Evolutionary conservation across 2,113 vertebrate genomes (phyloP).

Genomic region (Oncorhynchus tshawytscha): DNA sequence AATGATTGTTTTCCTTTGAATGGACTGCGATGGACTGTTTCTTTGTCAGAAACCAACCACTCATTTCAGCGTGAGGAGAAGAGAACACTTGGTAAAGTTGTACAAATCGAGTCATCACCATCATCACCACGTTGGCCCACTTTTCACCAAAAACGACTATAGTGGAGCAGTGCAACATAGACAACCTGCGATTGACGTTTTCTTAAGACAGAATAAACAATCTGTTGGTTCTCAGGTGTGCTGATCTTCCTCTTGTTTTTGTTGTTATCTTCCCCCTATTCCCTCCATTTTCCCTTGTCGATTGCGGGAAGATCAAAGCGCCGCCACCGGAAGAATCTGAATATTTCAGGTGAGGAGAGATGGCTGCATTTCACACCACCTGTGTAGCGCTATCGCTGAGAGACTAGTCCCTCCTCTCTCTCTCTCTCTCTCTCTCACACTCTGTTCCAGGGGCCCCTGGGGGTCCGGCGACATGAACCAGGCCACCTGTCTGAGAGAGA

Average conservation of each 20-base stretch:
- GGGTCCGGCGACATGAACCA: conserved; percentile 69
- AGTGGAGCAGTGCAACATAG: conserved; percentile 46
- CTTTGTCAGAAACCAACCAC: conserved; percentile 33
- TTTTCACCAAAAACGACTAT: conserved; percentile 55
- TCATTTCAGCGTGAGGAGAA: conserved; percentile 54
- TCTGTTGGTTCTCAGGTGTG: conserved; percentile 79
- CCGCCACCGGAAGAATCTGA: conserved; percentile 71
- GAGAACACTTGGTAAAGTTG: conserved; percentile 13
- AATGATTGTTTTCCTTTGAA: no score
- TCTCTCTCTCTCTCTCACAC: conserved; percentile 67
- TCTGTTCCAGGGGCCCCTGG: conserved; percentile 64
- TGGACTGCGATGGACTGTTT: conserved; percentile 2
- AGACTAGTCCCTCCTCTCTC: conserved; percentile 59
- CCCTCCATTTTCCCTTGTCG: conserved; percentile 60
- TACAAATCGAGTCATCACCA: conserved; percentile 35
- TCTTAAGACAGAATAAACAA: conserved; percentile 76
- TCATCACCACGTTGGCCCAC: conserved; percentile 63
- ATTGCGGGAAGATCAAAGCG: conserved; percentile 76
- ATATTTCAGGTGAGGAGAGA: conserved; percentile 79
- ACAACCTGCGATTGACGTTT: conserved; percentile 73
- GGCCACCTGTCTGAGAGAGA: conserved; percentile 75
- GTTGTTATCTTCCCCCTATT: conserved; percentile 58
- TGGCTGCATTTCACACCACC: conserved; percentile 71
- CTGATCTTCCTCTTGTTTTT: conserved; percentile 76
- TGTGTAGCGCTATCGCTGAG: conserved; percentile 61